These are phyloP conservation scores for Uloborus diversus DNA, from an alignment of 1,140 invertebrate species.

Conservation along the genomic window DNA sequence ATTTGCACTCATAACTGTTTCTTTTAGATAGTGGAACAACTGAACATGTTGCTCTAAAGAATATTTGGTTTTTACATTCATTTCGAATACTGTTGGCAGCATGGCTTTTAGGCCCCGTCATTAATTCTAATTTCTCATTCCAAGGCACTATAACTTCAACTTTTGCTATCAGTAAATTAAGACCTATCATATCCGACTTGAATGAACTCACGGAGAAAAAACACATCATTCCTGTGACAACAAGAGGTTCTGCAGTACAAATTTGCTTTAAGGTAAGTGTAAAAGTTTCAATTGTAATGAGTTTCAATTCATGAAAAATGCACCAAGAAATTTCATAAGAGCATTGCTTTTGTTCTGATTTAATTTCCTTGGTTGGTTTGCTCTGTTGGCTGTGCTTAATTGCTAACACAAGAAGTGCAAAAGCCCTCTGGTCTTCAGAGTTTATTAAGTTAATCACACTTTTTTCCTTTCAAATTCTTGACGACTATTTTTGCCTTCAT, in stretches of 20 bases:
- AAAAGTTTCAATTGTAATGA: too few relatives aligned
- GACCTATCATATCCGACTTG: conserved; percentile 1
- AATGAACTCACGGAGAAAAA: neutral
- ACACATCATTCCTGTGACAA: neutral
- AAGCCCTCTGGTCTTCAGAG: too few relatives aligned
- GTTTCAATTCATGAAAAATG: too few relatives aligned
- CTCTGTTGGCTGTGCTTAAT: too few relatives aligned
- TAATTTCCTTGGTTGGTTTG: too few relatives aligned
- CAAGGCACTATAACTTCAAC: conserved; percentile 29
- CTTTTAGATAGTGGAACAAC: conserved; percentile 7
- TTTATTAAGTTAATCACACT: too few relatives aligned
- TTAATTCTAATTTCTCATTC: conserved; percentile 1
- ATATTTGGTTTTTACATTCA: conserved; percentile 9
- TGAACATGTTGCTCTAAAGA: neutral
- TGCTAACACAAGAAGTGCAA: too few relatives aligned
- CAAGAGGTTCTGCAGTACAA: conserved; percentile 20
- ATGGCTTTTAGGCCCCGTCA: conserved; percentile 25
- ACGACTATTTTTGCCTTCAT: too few relatives aligned
- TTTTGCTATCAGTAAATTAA: conserved; percentile 20
- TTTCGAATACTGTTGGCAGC: conserved; percentile 18
- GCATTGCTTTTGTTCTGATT: too few relatives aligned
- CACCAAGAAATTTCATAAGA: too few relatives aligned
- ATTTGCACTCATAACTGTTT: too few relatives aligned
- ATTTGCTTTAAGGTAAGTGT: conserved; percentile 28
- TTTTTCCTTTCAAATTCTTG: too few relatives aligned